phyloP scores from a whole-genome alignment of 2,113 vertebrate species.

The Acinonyx jubatus region DNA sequence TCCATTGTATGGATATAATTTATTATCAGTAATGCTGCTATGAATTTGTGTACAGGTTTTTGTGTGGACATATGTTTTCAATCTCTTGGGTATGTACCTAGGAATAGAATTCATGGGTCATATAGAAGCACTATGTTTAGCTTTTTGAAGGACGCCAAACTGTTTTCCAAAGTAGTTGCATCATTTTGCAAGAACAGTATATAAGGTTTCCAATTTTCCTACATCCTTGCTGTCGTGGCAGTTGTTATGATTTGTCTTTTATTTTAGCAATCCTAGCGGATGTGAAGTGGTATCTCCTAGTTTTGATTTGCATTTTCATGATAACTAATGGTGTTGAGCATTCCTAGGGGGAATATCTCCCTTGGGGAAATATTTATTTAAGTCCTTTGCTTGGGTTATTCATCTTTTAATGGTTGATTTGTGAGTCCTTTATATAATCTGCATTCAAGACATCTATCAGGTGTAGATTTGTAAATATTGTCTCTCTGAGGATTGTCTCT shows the following conservation, averaged over 20 bases:
- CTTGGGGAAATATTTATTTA: neutral
- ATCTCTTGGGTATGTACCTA: neutral
- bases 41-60: neutral
- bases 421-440: neutral
- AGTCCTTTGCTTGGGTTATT: neutral
- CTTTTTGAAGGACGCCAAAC: neutral
- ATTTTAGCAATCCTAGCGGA: neutral
- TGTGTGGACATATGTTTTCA: neutral
- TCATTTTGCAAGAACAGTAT: neutral
- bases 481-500: neutral
- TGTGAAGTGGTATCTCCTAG: neutral
- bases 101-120: neutral
- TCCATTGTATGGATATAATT: neutral
- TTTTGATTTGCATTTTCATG: slow-evolving; percentile 21
- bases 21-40: neutral
- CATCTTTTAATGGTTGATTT: slow-evolving; percentile 3
- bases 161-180: neutral
- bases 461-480: neutral
- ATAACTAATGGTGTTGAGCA: neutral
- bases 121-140: neutral
- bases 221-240: neutral
- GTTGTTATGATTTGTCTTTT: neutral
- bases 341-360: neutral
- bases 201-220: neutral
- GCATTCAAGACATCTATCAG: neutral